Conservation (phyloP, 2,113 vertebrate genomes). For the Clinocottus analis region DNA sequence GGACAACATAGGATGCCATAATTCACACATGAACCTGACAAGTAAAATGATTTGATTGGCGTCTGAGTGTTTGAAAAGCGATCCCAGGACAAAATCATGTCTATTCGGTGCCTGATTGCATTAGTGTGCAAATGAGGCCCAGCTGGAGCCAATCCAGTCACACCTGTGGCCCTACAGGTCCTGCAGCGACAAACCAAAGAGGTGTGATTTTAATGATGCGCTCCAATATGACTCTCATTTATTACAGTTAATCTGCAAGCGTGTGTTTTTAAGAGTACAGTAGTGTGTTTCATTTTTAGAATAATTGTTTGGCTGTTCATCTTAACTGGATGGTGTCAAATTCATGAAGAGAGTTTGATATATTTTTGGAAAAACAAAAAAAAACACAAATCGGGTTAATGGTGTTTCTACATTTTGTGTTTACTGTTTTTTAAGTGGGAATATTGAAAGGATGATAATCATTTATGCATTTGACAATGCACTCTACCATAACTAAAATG, state of each 20-base stretch:
- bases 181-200: constrained; percentile 40
- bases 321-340: constrained; percentile 1
- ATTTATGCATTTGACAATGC: background rate
- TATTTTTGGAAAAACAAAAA: background rate
- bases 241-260: constrained; percentile 36
- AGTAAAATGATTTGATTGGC: constrained; percentile 40
- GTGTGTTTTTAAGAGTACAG: constrained; percentile 20
- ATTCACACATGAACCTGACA: background rate
- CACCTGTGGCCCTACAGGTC: constrained; percentile 70
- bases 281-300: constrained; percentile 1
- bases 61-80: constrained; percentile 28
- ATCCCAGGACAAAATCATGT: constrained; percentile 59
- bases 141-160: constrained; percentile 65
- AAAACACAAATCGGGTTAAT: background rate
- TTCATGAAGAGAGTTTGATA: background rate
- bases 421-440: background rate
- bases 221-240: constrained; percentile 36
- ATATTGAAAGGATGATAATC: background rate
- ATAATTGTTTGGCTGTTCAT: background rate
- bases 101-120: constrained; percentile 71
- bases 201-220: constrained; percentile 56
- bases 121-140: constrained; percentile 70
- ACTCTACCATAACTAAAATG: background rate
- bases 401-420: background rate
- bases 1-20: background rate